Conservation (phyloP, 2,888 invertebrate genomes). For the Xanthia togata region DNA sequence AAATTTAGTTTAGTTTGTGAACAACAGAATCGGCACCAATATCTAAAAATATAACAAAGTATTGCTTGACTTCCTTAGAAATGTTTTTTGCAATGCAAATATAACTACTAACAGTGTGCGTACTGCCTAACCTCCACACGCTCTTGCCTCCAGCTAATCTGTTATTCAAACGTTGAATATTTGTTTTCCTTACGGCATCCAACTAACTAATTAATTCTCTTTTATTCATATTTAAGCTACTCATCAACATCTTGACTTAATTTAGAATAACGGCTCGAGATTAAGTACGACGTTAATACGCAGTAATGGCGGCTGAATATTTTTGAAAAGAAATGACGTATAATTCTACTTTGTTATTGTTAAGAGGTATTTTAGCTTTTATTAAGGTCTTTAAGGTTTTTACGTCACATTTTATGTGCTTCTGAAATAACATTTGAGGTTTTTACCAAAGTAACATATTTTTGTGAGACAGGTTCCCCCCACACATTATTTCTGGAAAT, state of each 20-base stretch:
- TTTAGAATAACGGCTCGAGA: slow-evolving; percentile 61
- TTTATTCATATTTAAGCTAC: slow-evolving; percentile 69
- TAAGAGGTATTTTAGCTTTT: slow-evolving; percentile 33
- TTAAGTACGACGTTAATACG: slow-evolving; percentile 52
- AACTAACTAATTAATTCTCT: slow-evolving; percentile 67
- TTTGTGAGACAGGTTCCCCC: not conserved
- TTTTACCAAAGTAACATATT: not conserved
- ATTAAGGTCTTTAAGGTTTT: slow-evolving; percentile 23
- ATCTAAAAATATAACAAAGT: too few relatives aligned
- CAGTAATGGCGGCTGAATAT: slow-evolving; percentile 47
- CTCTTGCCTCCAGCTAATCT: slow-evolving; percentile 66
- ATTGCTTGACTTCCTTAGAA: not conserved
- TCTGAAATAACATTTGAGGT: slow-evolving; percentile 4
- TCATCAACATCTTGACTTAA: slow-evolving; percentile 63
- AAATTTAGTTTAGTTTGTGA: too few relatives aligned
- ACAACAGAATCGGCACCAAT: too few relatives aligned
- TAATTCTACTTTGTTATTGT: slow-evolving; percentile 43
- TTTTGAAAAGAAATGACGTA: slow-evolving; percentile 42
- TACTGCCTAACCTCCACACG: slow-evolving; percentile 61
- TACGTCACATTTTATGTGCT: slow-evolving; percentile 19
- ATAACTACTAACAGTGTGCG: slow-evolving; percentile 3
- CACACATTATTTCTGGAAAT: not conserved
- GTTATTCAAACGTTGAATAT: slow-evolving; percentile 66
- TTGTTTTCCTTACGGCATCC: slow-evolving; percentile 58
- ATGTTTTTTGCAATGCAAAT: not conserved